Conservation (phyloP, 2,888 invertebrate species). For the Anthophora plumipes region DNA sequence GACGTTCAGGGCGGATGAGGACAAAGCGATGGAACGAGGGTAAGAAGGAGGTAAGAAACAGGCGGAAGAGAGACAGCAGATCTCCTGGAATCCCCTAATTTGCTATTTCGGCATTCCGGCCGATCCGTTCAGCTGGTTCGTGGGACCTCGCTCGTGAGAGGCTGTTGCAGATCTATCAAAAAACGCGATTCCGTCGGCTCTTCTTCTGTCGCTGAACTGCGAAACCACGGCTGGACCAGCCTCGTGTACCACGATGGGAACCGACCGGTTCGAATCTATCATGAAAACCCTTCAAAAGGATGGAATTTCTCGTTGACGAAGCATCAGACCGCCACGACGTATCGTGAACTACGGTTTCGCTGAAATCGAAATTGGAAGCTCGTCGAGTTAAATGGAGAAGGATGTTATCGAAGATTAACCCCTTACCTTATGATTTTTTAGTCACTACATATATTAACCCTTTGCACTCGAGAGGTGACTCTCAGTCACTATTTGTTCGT, state of each 20-base stretch:
- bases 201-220: slow-evolving; percentile 65
- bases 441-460: no score
- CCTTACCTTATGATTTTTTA: no score
- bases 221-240: slow-evolving; percentile 24
- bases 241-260: slow-evolving; percentile 41
- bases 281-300: slow-evolving; percentile 40
- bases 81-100: slow-evolving; percentile 82
- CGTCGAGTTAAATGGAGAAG: not conserved
- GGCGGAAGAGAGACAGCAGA: slow-evolving; percentile 55
- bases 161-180: slow-evolving; percentile 81
- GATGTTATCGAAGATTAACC: no score
- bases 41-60: slow-evolving; percentile 36
- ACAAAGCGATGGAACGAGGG: slow-evolving; percentile 37
- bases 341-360: not conserved
- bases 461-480: no score
- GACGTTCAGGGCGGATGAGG: slow-evolving; percentile 28
- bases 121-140: slow-evolving; percentile 78
- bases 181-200: slow-evolving; percentile 78
- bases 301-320: slow-evolving; percentile 20
- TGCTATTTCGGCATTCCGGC: slow-evolving; percentile 83
- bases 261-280: slow-evolving; percentile 49
- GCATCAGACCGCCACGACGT: not conserved
- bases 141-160: slow-evolving; percentile 78
- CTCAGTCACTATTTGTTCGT: no score
- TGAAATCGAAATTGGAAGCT: not conserved